Conservation (phyloP, 1,140 invertebrate genomes). For the Coenobita brevimanus region DNA sequence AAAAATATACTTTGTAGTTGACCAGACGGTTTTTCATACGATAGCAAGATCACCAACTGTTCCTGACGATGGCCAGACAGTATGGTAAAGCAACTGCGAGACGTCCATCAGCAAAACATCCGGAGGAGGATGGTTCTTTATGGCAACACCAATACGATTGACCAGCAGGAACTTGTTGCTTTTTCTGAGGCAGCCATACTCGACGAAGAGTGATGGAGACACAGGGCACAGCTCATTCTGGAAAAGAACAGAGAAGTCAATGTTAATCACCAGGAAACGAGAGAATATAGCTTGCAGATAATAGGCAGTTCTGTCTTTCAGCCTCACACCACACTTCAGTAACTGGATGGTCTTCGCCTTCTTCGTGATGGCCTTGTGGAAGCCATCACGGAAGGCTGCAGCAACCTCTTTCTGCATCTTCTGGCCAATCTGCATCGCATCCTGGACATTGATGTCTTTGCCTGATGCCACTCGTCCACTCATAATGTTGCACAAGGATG, state of each 20-base stretch:
- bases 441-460: no score
- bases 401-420: no score
- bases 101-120: not conserved
- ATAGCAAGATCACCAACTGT: not conserved
- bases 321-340: not conserved
- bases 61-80: not conserved
- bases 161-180: not conserved
- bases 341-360: not conserved
- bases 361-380: not conserved
- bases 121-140: not conserved
- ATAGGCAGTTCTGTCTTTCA: not conserved
- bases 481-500: no score
- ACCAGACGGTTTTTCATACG: not conserved
- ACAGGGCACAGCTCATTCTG: not conserved
- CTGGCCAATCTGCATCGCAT: no score
- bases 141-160: not conserved
- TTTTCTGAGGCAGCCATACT: not conserved
- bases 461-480: no score
- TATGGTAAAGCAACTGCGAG: not conserved
- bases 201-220: not conserved
- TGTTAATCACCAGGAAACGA: not conserved
- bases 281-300: not conserved
- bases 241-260: not conserved
- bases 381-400: not conserved
- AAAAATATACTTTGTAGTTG: conserved; percentile 11